Base-by-base conservation (phyloP, 2,888 invertebrate genomes). In the Tenthredo livida region DNA sequence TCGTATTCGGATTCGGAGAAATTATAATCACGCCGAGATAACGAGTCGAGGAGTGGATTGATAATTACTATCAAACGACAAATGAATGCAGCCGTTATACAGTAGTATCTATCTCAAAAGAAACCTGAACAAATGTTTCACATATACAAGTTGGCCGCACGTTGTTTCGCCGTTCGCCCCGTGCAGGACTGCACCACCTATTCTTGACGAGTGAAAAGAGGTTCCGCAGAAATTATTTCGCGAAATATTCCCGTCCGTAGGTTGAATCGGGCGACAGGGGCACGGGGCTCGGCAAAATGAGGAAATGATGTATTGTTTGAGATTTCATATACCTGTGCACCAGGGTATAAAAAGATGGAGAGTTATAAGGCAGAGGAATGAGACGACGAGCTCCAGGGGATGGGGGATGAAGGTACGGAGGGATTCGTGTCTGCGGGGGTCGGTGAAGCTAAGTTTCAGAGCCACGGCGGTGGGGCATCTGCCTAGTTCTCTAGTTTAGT, bases 251-350 rank as follows among this genome's bases (percentile, higher is more conserved):
- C 25, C 61, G 12, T 61, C 25, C 72, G 37, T 72, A 37, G 72
- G 33, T n/a, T 40, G 72, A n/a, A 54, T 54, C 72, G 10, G 37
- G 50, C 21, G n/a, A 21, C 25, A 6, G 40, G 29, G n/a, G 54
- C 5, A 43, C 47, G 29, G 33, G 77, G 54, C 83, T 86, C 87
- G 72, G 87, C 86, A 87, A 89, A 88, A 89, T 89, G 87, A 87
- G 87, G 85, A 88, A 89, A 90, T 86, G 86, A 88, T 86, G 88
- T 87, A 89, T 90, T 88, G 89, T 90, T 87, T 70, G 86, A 86
- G 85, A 85, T 40, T 84, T 70, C 50, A 77, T 87, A 85, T 86
- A 84, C 58, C 75, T 84, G 86, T n/a, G 54, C 80, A 61, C n/a
- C 21, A 17, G 70, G 17, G 72, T 73, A 73, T 40, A 73, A 43